Percentiles rank a stretch among this genome's conserved stretches.
phyloP scores from a whole-genome alignment of 2,797 vertebrate species.

The Moxostoma hubbsi region DNA sequence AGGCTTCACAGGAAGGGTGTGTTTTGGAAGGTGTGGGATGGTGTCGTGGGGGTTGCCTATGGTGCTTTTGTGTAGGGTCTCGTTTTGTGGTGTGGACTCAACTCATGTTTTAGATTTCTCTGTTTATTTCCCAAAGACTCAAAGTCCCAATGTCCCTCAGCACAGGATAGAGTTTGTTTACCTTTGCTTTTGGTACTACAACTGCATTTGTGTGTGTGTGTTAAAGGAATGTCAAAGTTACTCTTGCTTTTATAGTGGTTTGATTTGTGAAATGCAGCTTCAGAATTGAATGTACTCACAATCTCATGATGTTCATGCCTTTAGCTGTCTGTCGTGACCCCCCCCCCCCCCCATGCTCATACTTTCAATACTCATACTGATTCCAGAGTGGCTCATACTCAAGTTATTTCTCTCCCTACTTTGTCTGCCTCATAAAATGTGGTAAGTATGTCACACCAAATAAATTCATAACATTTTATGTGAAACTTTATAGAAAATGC shows the following conservation, averaged over 20 bases:
- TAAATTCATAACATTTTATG: constrained; percentile 32
- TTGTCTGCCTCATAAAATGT: constrained; percentile 25
- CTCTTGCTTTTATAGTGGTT: constrained; percentile 10
- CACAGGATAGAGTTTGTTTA: constrained; percentile 44
- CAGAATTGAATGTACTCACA: not conserved
- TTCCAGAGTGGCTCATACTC: not conserved
- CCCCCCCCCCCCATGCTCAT: no score
- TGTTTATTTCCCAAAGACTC: constrained; percentile 46
- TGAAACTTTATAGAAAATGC: constrained; percentile 39
- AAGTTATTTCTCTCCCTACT: constrained; percentile 9
- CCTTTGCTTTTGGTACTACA: constrained; percentile 20
- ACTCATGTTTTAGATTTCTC: constrained; percentile 42
- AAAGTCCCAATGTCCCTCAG: constrained; percentile 29
- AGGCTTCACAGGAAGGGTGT: not conserved
- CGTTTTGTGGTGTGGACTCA: constrained; percentile 4
- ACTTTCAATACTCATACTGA: not conserved
- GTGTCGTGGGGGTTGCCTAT: not conserved
- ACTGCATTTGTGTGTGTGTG: constrained; percentile 42
- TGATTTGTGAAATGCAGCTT: constrained; percentile 18
- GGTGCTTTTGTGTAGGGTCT: constrained; percentile 2
- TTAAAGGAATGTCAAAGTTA: not conserved
- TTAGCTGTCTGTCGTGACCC: no score
- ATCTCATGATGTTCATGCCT: not conserved
- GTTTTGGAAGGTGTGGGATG: not conserved
- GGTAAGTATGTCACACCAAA: constrained; percentile 28